Evolutionary conservation across 1,140 invertebrate species (phyloP), one percentile per base, ranked within the genome.

Genomic region (Polypedilum vanderplanki): DNA sequence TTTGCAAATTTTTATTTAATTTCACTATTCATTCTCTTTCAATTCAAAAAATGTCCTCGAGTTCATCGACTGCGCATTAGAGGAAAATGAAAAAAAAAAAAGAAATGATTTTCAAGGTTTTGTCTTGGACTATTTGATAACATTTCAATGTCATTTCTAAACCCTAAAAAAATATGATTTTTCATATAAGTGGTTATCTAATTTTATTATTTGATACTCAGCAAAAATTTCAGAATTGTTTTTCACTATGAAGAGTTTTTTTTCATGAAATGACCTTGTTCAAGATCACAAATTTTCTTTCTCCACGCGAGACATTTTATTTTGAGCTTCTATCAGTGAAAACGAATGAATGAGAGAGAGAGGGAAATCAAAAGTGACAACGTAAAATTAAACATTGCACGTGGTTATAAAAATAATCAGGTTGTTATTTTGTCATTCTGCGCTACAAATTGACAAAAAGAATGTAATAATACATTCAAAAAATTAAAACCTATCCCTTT

Each of bases 231-330:
- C 24, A 3, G 24, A 33, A 33, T 33, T 33, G 24, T 5, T 33
- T 33, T 33, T 33, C 1, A 5, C 5, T 4, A 8, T 46, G 8
- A 46, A 3, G 41, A 9, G 3, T 46, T 46, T 46, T 15, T 46
- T 46, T 15, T 46, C 8, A 12, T 67, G 64, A 20, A 17, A 2
- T 67, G 64, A 67, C 64, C 64, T 67, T 67, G 64, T 67, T 67
- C 64, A 67, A 67, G 64, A 67, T 67, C 64, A 57, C n/a, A 67
- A 67, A 15, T 67, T 67, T 67, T 57, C 46, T 67, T 20, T 20
- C 3, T 8, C 64, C 7, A 67, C 64, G 17, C 64, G 64, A 15
- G n/a, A 67, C 64, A 70, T 9, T 18, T 20, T 20, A 18, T 70
- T 17, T 67, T 7, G 7, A 18, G 65, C 65, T 67, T 2, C 3